Evolutionary conservation across 2,113 vertebrate genomes (phyloP).

Genomic region (Picathartes gymnocephalus): DNA sequence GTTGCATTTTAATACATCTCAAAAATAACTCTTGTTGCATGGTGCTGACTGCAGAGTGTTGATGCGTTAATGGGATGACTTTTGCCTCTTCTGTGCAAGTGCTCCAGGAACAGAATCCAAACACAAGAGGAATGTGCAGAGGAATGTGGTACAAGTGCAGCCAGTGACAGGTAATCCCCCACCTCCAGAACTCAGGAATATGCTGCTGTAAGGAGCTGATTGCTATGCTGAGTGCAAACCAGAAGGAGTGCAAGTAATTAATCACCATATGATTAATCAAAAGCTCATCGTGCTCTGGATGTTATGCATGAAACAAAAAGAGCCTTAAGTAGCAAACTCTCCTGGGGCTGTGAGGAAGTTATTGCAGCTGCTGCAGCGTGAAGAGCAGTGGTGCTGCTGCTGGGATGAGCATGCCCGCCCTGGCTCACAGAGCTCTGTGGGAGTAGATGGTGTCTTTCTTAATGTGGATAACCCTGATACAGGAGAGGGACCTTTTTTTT

Average conservation of each 20-base stretch:
- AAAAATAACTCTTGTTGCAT: not conserved
- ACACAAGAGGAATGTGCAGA: not conserved
- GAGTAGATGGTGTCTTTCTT: not conserved
- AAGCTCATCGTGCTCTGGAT: not conserved
- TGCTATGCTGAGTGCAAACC: not conserved
- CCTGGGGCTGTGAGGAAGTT: not conserved
- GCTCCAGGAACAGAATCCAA: not conserved
- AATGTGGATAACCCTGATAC: accelerated
- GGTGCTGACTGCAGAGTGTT: not conserved
- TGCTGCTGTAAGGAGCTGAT: conserved; percentile 4
- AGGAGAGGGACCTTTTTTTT: not conserved
- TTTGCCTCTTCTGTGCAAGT: not conserved
- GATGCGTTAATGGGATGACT: not conserved
- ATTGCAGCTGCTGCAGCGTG: not conserved
- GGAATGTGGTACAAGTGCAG: not conserved
- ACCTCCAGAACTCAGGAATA: not conserved
- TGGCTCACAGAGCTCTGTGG: accelerated
- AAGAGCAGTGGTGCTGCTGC: not conserved
- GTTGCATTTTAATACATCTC: not conserved
- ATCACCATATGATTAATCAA: conserved; percentile 41
- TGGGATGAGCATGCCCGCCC: not conserved
- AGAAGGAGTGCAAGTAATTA: conserved; percentile 5
- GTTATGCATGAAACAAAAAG: not conserved
- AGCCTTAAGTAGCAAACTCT: conserved; percentile 1
- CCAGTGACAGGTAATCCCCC: not conserved